Conservation (phyloP, 2,888 invertebrate species). For the Drosophila anceps region DNA sequence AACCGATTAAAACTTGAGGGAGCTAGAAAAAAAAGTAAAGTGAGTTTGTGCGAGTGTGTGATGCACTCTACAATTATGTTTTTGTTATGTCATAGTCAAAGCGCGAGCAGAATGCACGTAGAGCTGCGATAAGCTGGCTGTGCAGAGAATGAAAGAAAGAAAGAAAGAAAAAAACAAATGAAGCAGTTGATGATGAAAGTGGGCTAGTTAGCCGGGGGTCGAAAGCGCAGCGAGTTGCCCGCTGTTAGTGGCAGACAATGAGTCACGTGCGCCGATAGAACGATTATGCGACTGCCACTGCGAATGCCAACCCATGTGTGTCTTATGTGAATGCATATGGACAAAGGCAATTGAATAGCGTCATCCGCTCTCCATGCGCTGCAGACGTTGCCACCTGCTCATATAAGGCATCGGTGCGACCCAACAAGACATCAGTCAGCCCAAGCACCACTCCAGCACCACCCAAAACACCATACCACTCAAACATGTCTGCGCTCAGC, state of each 20-base stretch:
- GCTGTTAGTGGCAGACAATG: constrained; percentile 20
- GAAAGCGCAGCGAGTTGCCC: constrained; percentile 8
- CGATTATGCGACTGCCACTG: constrained; percentile 1
- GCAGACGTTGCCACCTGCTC: constrained; percentile 2
- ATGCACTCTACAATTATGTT: neutral
- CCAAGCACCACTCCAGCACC: neutral
- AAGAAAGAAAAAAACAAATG: neutral
- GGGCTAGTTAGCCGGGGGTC: constrained; percentile 26
- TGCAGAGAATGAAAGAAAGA: neutral
- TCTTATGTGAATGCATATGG: neutral
- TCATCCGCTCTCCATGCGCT: constrained; percentile 14
- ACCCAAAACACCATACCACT: neutral
- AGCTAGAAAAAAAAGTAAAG: constrained; percentile 10
- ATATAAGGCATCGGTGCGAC: constrained; percentile 29
- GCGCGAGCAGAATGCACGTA: constrained; percentile 40
- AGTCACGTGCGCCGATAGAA: constrained; percentile 53
- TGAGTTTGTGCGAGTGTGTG: neutral
- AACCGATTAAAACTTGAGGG: neutral
- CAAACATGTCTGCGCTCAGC: constrained; percentile 35
- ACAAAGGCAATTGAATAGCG: constrained; percentile 7
- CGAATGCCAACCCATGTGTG: neutral
- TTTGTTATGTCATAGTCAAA: constrained; percentile 24
- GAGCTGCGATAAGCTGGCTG: constrained; percentile 27
- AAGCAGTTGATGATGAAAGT: constrained; percentile 3
- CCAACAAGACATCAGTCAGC: constrained; percentile 31